A percentile compares a stretch with the other conserved stretches of the same genome.
Conservation (phyloP, 2,797 vertebrate genomes). For the Rousettus madagascariensis region DNA sequence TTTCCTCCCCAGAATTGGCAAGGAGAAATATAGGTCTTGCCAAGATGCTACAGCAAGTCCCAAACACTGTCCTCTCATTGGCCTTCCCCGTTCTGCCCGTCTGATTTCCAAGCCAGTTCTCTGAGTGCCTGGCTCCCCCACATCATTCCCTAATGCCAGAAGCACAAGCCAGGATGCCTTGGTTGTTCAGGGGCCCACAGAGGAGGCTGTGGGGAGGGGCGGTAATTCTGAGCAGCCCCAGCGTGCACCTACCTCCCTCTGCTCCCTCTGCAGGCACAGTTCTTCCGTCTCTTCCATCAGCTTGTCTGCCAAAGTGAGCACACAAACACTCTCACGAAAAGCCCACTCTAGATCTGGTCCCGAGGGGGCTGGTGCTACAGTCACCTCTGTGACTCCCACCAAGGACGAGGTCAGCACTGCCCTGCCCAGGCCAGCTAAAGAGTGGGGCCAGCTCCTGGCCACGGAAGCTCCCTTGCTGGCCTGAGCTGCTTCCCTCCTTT, state of each 20-base stretch:
- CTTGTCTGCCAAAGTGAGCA: conserved; percentile 90
- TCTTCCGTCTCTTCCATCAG: conserved; percentile 98
- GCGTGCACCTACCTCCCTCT: conserved; percentile 89
- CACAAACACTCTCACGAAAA: conserved; percentile 36
- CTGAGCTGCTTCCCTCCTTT: neutral
- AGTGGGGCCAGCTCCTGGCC: neutral
- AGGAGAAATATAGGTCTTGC: neutral
- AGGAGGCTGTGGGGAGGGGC: neutral
- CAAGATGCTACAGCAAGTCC: neutral
- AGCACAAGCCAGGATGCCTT: rapidly evolving
- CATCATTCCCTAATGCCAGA: neutral
- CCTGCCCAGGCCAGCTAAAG: neutral
- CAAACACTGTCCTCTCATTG: neutral
- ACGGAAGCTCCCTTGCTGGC: neutral
- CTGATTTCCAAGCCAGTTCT: neutral
- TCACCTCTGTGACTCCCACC: neutral
- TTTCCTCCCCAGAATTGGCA: neutral
- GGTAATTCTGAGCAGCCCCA: neutral
- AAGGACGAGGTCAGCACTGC: neutral
- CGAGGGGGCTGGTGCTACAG: neutral
- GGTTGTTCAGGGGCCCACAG: neutral
- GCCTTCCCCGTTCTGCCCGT: too few species aligned
- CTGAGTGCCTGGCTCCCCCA: neutral
- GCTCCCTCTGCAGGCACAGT: conserved; percentile 93
- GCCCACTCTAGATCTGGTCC: neutral